phyloP scores from a whole-genome alignment of 2,113 vertebrate genomes.

The Anhinga anhinga region DNA sequence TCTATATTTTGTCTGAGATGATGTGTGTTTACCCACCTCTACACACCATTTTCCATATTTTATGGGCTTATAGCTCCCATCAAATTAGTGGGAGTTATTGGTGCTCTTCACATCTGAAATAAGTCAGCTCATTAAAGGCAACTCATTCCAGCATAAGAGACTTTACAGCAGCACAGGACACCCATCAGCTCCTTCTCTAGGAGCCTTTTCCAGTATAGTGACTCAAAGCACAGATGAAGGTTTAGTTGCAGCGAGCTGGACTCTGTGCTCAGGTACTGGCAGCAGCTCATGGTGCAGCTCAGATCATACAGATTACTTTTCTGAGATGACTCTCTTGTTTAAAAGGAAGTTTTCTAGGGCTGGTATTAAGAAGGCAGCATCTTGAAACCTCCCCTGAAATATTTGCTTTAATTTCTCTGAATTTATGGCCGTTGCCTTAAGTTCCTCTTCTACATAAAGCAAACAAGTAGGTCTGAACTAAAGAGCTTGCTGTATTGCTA shows the following conservation, averaged over 20 bases:
- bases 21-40: background rate
- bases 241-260: background rate
- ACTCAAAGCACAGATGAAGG: background rate
- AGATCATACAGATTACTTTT: background rate
- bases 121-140: background rate
- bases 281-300: background rate
- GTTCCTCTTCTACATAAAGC: background rate
- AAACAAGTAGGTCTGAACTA: background rate
- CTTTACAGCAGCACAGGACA: background rate
- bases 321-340: background rate
- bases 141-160: background rate
- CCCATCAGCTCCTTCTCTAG: background rate
- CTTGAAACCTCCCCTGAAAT: background rate
- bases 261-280: background rate
- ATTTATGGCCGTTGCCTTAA: background rate
- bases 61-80: background rate
- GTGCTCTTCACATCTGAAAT: conserved; percentile 2
- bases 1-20: background rate
- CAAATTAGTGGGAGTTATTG: background rate
- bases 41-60: background rate
- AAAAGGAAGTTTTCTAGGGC: background rate
- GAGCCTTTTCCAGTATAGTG: background rate
- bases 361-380: background rate
- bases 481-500: background rate
- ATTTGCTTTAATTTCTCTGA: background rate